Percentiles rank a stretch among this genome's conserved stretches.
Evolutionary conservation across 23 tunicate genomes (phyloP).

Genomic region (Aplidium turbinatum): DNA sequence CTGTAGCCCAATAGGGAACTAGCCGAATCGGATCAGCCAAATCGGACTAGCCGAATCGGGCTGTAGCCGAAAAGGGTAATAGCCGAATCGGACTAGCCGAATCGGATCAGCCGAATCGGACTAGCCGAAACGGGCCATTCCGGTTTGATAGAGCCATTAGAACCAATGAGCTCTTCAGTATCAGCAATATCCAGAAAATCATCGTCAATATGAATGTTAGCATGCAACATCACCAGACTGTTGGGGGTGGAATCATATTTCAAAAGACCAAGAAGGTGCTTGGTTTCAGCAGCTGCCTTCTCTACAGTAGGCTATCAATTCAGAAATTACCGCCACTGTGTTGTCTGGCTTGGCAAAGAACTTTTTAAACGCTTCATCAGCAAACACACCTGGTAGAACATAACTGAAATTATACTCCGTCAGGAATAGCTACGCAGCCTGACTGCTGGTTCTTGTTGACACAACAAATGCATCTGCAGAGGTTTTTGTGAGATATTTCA

Average conservation of each 20-base stretch:
- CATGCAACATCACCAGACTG: slow-evolving; percentile 14
- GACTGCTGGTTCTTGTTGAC: slow-evolving; percentile 6
- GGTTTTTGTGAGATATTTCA: not conserved
- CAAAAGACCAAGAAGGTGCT: not conserved
- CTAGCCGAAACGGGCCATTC: too few relatives aligned
- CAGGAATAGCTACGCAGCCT: slow-evolving; percentile 9
- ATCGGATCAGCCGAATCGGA: too few relatives aligned
- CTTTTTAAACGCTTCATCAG: slow-evolving; percentile 10
- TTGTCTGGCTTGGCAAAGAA: slow-evolving; percentile 12
- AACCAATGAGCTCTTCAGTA: slow-evolving; percentile 8
- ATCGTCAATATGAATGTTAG: not conserved
- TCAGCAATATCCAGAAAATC: slow-evolving; percentile 10
- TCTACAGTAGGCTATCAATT: not conserved
- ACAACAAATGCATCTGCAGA: slow-evolving; percentile 22
- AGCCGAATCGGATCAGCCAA: too few relatives aligned
- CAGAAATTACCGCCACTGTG: slow-evolving; percentile 11
- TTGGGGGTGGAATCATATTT: slow-evolving; percentile 19
- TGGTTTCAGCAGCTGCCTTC: slow-evolving; percentile 11
- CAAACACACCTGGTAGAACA: slow-evolving; percentile 10
- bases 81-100: too few relatives aligned
- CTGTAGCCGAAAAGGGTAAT: too few relatives aligned
- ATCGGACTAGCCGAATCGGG: too few relatives aligned
- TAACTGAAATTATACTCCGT: not conserved
- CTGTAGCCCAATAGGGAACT: too few relatives aligned
- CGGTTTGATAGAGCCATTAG: slow-evolving; percentile 10